A percentile compares a stretch with the other conserved stretches of the same genome.
Evolutionary conservation across 2,888 invertebrate species (phyloP).

Genomic region (Hemaris fuciformis): DNA sequence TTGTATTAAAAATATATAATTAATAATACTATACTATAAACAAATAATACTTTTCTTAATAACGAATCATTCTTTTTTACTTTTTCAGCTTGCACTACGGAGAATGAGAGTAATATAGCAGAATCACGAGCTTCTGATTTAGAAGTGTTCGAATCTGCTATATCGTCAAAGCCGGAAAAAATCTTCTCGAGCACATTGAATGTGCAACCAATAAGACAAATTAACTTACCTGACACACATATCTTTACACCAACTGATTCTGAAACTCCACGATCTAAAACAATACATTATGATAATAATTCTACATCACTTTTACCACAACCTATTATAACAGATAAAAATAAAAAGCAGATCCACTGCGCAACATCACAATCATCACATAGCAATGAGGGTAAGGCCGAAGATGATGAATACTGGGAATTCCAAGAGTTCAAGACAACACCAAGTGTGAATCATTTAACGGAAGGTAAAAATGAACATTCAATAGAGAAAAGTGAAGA

Average conservation of each 20-base stretch:
- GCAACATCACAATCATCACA: conserved; percentile 21
- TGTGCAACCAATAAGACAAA: conserved; percentile 71
- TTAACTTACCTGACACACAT: conserved; percentile 75
- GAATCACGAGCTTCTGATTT: conserved; percentile 54
- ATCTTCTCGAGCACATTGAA: conserved; percentile 64
- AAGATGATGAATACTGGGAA: conserved; percentile 67
- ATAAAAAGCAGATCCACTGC: conserved; percentile 29
- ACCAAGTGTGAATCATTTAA: conserved; percentile 17
- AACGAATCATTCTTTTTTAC: conserved; percentile 16
- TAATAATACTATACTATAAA: too few species aligned
- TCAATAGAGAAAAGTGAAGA: not conserved
- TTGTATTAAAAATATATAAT: too few species aligned
- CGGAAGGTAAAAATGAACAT: not conserved
- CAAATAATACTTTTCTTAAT: conserved; percentile 7
- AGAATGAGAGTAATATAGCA: conserved; percentile 44
- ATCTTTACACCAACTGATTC: conserved; percentile 78
- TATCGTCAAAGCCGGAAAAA: conserved; percentile 56
- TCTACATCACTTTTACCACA: conserved; percentile 57
- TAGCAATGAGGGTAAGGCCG: conserved; percentile 31
- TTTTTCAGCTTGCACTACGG: conserved; percentile 72
- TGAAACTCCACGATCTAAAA: conserved; percentile 76
- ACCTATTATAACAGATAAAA: conserved; percentile 32
- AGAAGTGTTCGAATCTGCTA: conserved; percentile 57
- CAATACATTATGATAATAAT: conserved; percentile 67
- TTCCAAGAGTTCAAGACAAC: conserved; percentile 69